Evolutionary conservation across 1,140 invertebrate species (phyloP).

Genomic region (Anthonomus grandis): DNA sequence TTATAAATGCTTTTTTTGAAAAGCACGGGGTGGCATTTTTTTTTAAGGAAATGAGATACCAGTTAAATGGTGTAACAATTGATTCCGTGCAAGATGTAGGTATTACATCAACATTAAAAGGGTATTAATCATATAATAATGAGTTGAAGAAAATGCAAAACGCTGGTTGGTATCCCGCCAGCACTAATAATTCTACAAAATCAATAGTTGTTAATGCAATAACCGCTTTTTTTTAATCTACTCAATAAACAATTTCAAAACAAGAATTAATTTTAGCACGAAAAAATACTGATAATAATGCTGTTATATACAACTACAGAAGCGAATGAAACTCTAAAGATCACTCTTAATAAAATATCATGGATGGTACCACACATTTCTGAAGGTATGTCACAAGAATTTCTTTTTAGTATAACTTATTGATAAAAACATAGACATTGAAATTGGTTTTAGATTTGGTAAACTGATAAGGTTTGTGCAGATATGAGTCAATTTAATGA

Average conservation of each 20-base stretch:
- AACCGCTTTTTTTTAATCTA: too few relatives aligned
- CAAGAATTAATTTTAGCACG: too few relatives aligned
- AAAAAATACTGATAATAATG: background rate
- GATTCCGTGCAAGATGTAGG: too few relatives aligned
- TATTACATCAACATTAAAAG: too few relatives aligned
- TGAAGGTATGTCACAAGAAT: constrained; percentile 11
- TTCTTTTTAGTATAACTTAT: constrained; percentile 4
- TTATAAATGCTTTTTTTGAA: too few relatives aligned
- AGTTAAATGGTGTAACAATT: background rate
- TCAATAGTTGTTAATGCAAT: too few relatives aligned
- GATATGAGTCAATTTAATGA: constrained; percentile 15
- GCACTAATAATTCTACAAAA: too few relatives aligned
- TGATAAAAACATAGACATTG: constrained; percentile 8
- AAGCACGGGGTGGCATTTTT: too few relatives aligned
- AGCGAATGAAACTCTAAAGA: background rate
- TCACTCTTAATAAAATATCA: background rate
- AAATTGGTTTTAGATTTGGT: constrained; percentile 7
- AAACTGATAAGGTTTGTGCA: background rate
- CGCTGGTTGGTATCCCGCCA: constrained; percentile 2
- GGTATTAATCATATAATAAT: constrained; percentile 1
- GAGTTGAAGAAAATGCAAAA: constrained; percentile 3
- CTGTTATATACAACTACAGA: background rate
- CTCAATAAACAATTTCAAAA: too few relatives aligned
- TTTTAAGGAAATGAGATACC: background rate
- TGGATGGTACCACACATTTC: constrained; percentile 6